A percentile compares a stretch with the other conserved stretches of the same genome.
Evolutionary conservation across 2,888 invertebrate species (phyloP).

Genomic region (Leucozona laternaria): DNA sequence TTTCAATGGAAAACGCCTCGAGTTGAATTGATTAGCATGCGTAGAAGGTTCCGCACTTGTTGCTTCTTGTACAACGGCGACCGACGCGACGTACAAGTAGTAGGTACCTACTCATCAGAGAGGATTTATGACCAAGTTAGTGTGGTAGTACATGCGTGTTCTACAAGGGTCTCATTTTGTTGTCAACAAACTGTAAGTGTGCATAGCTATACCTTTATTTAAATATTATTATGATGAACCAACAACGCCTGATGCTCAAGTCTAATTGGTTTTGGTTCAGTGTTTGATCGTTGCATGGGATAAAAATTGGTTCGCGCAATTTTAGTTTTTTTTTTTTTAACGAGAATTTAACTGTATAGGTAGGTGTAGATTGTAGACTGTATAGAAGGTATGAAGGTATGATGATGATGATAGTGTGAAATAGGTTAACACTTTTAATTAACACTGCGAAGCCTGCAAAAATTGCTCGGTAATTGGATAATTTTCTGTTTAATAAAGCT

Average conservation of each 20-base stretch:
- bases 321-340: background rate
- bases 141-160: slow-evolving; percentile 63
- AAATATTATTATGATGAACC: slow-evolving; percentile 26
- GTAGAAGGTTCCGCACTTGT: slow-evolving; percentile 31
- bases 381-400: background rate
- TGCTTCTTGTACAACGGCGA: background rate
- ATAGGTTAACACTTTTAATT: slow-evolving; percentile 34
- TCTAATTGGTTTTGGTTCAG: slow-evolving; percentile 28
- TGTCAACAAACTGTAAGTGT: slow-evolving; percentile 60
- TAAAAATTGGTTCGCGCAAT: background rate
- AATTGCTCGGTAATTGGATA: slow-evolving; percentile 12
- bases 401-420: slow-evolving; percentile 39
- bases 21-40: slow-evolving; percentile 69
- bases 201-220: slow-evolving; percentile 5
- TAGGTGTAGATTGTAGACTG: background rate
- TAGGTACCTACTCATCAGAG: background rate
- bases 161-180: slow-evolving; percentile 66
- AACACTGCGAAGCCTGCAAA: slow-evolving; percentile 5
- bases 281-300: slow-evolving; percentile 15
- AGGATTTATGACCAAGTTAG: slow-evolving; percentile 53
- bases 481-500: slow-evolving; percentile 2
- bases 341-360: background rate
- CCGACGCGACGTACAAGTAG: too few relatives aligned
- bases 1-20: slow-evolving; percentile 65
- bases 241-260: slow-evolving; percentile 15